Base-by-base conservation (phyloP, 2,888 invertebrate genomes). In the Lymantria dispar region DNA sequence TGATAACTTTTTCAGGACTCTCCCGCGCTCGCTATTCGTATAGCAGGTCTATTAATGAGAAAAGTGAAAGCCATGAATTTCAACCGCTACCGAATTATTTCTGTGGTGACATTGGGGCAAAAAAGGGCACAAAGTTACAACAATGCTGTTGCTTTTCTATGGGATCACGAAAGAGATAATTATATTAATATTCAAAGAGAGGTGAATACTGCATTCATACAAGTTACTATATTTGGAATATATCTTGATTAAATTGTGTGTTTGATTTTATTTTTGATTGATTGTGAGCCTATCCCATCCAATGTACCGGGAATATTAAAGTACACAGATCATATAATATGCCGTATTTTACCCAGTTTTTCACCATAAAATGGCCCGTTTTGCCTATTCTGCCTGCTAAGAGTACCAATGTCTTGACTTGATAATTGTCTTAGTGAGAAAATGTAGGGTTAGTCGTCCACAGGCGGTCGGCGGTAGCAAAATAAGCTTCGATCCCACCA, bases 51-150 rank as follows among this genome's bases (percentile, higher is more conserved):
- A 0, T 47, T 83, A 0, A 83, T 89, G 86, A 78, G 80, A 2
- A 64, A 56, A 22, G 53, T 84, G 1, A 89, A 83, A 54, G 48
- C 48, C 0, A 63, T 87, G 64, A 55, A 67, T 8, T 89, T 82
- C 63, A 76, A 80, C 45, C 79, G 90, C 2, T 89, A 86, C 56
- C 69, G 90, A 7, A 65, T 87, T 14, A 76, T 89, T 22, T 43
- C 74, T 0, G 63, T 88, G 0, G 83, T 83, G 0, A 87, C 85
- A 2, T 57, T 90, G 0, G 84, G 74, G 0, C 88, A 91, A 60
- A 86, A 72, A 51, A 70, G 87, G 12, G 63, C 87, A 0, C 91
- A 91, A 63, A 72, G 83, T 56, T 90, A 85, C 60, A 84, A 80
- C 53, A 91, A 90, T 49, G 84, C 85, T 0, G 64, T 91, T 1